Percentiles rank a stretch among this genome's conserved stretches.
These are phyloP conservation scores for Sphyrna mokarran DNA, from an alignment of 2,113 vertebrate species.

Conservation along the genomic window DNA sequence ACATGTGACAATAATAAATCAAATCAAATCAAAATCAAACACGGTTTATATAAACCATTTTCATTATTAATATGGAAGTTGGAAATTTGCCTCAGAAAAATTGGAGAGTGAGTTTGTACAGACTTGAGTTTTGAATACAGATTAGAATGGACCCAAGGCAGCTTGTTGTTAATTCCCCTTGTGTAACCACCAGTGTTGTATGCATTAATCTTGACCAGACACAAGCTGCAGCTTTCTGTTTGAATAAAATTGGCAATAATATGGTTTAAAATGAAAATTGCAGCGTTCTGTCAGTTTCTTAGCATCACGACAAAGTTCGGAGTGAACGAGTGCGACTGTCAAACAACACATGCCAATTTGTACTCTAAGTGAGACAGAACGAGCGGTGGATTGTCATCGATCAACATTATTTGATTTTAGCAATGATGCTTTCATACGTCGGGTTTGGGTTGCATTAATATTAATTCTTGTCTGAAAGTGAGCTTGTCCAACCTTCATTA, in stretches of 20 bases:
- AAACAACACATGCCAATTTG: not conserved
- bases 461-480: not conserved
- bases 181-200: not conserved
- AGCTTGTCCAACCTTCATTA: not conserved
- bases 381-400: too few relatives aligned
- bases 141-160: not conserved
- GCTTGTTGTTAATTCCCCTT: not conserved
- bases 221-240: not conserved
- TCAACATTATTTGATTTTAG: not conserved
- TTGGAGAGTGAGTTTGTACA: not conserved
- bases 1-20: too few relatives aligned
- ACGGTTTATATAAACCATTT: not conserved
- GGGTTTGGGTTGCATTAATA: not conserved
- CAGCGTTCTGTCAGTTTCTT: not conserved
- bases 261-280: not conserved
- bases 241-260: not conserved
- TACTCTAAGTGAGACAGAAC: not conserved
- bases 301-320: not conserved
- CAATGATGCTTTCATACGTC: not conserved
- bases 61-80: not conserved
- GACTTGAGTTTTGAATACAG: not conserved
- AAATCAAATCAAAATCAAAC: too few relatives aligned
- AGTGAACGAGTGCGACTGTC: not conserved
- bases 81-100: not conserved
- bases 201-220: not conserved